phyloP scores from a whole-genome alignment of 2,113 vertebrate genomes.

The Pleuronectes platessa region DNA sequence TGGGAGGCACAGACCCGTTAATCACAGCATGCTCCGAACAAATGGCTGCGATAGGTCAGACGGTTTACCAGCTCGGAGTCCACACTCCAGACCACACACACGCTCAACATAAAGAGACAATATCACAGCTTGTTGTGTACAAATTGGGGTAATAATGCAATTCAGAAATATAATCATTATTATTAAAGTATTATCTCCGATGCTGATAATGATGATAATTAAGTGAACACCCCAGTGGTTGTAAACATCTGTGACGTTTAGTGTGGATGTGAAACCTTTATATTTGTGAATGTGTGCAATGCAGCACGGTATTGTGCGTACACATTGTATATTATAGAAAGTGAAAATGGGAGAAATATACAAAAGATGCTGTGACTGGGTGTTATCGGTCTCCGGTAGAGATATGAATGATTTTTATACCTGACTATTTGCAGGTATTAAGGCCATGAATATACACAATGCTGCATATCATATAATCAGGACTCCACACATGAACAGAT shows the following conservation, averaged over 20 bases:
- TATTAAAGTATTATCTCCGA: slow-evolving; percentile 8
- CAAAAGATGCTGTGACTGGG: not conserved
- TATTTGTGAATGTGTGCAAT: not conserved
- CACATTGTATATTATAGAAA: not conserved
- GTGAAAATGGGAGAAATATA: not conserved
- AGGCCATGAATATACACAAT: not conserved
- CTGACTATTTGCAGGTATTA: not conserved
- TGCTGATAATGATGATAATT: not conserved
- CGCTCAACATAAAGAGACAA: slow-evolving; percentile 15
- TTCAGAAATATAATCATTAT: not conserved
- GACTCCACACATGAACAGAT: slow-evolving; percentile 15
- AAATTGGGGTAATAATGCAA: slow-evolving; percentile 7
- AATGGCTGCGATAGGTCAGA: slow-evolving; percentile 26
- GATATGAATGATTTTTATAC: not conserved
- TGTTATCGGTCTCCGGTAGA: not conserved
- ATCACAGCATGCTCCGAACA: slow-evolving; percentile 50
- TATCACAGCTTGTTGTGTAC: slow-evolving; percentile 7
- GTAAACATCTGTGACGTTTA: not conserved
- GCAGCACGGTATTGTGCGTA: too few relatives aligned
- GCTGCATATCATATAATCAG: slow-evolving; percentile 21
- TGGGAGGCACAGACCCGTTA: slow-evolving; percentile 31
- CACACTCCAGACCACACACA: slow-evolving; percentile 9
- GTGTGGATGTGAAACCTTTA: not conserved
- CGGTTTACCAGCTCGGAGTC: slow-evolving; percentile 19
- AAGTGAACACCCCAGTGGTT: not conserved